Evolutionary conservation across 1,140 invertebrate genomes (phyloP).

Genomic region (Spodoptera litura): DNA sequence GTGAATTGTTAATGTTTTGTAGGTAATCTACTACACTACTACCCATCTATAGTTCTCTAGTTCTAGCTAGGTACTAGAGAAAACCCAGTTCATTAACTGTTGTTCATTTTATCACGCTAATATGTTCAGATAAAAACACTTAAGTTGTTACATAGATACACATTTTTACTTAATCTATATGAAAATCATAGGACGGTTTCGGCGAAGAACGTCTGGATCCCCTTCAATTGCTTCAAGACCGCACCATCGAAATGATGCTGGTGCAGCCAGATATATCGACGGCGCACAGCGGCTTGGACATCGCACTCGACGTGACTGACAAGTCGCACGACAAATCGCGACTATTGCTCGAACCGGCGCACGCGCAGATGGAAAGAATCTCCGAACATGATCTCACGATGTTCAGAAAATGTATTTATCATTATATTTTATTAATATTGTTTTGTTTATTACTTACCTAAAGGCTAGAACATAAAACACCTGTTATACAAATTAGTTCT

Average conservation of each 20-base stretch:
- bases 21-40: too few relatives aligned
- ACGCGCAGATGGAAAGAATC: slow-evolving; percentile 63
- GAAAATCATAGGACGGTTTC: slow-evolving; percentile 68
- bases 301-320: slow-evolving; percentile 51
- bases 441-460: too few relatives aligned
- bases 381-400: slow-evolving; percentile 67
- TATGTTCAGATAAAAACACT: neutral
- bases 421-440: neutral
- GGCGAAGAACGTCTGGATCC: slow-evolving; percentile 68
- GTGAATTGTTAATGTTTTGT: too few relatives aligned
- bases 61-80: too few relatives aligned
- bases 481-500: too few relatives aligned
- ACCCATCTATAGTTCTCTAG: too few relatives aligned
- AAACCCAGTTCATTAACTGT: too few relatives aligned
- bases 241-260: slow-evolving; percentile 67
- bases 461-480: too few relatives aligned
- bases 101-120: too few relatives aligned
- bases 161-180: neutral
- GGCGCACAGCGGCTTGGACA: slow-evolving; percentile 58
- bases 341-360: slow-evolving; percentile 48
- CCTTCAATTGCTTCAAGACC: slow-evolving; percentile 56
- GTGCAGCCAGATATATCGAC: slow-evolving; percentile 32
- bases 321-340: slow-evolving; percentile 62
- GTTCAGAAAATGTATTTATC: slow-evolving; percentile 66
- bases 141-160: neutral